Conservation (phyloP, 2,797 vertebrate genomes). For the Antrozous pallidus region DNA sequence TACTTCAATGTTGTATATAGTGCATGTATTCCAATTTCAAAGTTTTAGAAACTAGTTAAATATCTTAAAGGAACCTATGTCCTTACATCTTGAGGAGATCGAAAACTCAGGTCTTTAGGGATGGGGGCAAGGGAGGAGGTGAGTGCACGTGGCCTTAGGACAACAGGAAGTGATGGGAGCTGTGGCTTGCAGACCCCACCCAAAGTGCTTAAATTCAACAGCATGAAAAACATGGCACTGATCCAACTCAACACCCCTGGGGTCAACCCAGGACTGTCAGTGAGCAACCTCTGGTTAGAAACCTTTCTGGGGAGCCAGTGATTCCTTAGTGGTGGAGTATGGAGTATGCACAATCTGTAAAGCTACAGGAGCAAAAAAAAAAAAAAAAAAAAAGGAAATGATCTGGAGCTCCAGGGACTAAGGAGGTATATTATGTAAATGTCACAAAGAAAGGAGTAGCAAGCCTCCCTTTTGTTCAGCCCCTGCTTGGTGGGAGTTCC, state of each 20-base stretch:
- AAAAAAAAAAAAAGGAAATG: not conserved
- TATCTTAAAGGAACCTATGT: not conserved
- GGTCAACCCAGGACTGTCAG: not conserved
- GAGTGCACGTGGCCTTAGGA: not conserved
- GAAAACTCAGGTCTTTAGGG: not conserved
- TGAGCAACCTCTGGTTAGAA: not conserved
- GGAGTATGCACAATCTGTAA: not conserved
- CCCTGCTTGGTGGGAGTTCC: not conserved
- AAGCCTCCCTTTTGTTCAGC: not conserved
- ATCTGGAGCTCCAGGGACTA: not conserved
- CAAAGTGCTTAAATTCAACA: not conserved
- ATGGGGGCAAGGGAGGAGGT: not conserved
- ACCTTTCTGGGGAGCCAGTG: not conserved
- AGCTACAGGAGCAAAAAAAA: not conserved
- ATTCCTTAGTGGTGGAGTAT: not conserved
- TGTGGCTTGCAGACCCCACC: not conserved
- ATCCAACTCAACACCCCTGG: not conserved
- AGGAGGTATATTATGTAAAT: not conserved
- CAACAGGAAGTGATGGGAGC: not conserved
- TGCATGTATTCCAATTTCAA: not conserved
- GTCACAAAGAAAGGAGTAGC: not conserved
- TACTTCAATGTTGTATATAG: not conserved
- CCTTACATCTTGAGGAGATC: not conserved
- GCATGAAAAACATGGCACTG: not conserved
- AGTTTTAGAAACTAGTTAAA: not conserved